Base-by-base conservation (phyloP, 2,797 vertebrate species). In the Eupleurogrammus muticus region DNA sequence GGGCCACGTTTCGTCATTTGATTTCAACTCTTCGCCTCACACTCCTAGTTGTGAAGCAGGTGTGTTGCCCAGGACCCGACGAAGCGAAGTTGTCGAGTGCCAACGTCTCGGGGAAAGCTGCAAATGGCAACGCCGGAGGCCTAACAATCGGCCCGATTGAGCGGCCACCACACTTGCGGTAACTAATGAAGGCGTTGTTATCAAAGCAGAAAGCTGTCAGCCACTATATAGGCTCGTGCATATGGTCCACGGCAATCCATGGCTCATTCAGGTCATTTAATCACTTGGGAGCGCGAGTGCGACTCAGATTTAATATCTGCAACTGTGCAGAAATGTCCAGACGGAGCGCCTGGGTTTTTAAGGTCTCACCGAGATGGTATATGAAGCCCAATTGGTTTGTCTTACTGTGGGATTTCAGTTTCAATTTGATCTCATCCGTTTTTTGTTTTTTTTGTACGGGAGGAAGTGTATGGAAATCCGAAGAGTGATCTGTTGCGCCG, bases 371-470 rank as follows among this genome's bases (percentile, higher is more conserved):
- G 61, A 83, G 69, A 74, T 63, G 47, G 65, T 70, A n/a, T 34
- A 66, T 76, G 34, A 54, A 68, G 81, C 79, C 62, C 74, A 75
- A 82, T 52, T 66, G 62, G 34, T 47, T 69, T 16, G 66, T 75
- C 73, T 85, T 84, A 80, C 76, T 82, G 65, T 21, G 71, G 77
- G 73, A 85, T 77, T 75, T 79, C 58, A 71, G 51, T 73, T 83
- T 80, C 56, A 68, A 81, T 82, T 82, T 77, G 67, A 66, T 82
- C 71, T 71, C 60, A 24, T 57, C 35, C 60, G n/a, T n/a, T n/a
- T n/a, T n/a, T n/a, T 46, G 55, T 52, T 80, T 82, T 62, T 61
- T 74, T 50, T n/a, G n/a, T n/a, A n/a, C n/a, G 54, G 51, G 28
- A 49, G 23, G 16, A 38, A 65, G 69, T 74, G 66, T 77, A 78